These are phyloP conservation scores for Parelbella ahira DNA, from an alignment of 2,888 invertebrate genomes.

Conservation along the genomic window DNA sequence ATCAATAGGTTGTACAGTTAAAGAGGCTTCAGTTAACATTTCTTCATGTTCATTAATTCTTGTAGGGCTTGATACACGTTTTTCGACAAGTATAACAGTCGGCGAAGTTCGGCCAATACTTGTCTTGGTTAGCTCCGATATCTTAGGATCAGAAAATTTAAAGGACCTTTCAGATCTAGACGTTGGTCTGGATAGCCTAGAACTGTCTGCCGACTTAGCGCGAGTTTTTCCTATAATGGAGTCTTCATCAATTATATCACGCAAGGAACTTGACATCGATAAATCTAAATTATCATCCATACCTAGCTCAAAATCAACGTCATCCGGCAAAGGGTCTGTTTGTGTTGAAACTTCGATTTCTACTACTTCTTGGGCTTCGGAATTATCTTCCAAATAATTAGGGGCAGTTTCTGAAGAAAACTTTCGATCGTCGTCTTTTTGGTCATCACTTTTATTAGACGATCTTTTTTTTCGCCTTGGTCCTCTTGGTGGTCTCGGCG, in stretches of 20 bases:
- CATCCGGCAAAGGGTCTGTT: slow-evolving; percentile 91
- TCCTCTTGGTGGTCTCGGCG: slow-evolving; percentile 89
- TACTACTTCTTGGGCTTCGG: slow-evolving; percentile 55
- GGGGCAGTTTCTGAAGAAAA: slow-evolving; percentile 35
- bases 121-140: slow-evolving; percentile 77
- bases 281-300: slow-evolving; percentile 68
- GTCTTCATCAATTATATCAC: slow-evolving; percentile 75
- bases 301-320: slow-evolving; percentile 84
- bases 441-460: slow-evolving; percentile 37
- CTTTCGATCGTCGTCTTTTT: slow-evolving; percentile 30
- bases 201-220: slow-evolving; percentile 71
- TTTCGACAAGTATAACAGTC: slow-evolving; percentile 82
- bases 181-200: slow-evolving; percentile 70
- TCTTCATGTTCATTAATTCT: slow-evolving; percentile 80
- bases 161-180: slow-evolving; percentile 80
- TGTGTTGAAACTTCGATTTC: slow-evolving; percentile 91
- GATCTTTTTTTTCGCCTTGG: slow-evolving; percentile 64
- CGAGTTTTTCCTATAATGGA: slow-evolving; percentile 72
- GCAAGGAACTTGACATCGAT: slow-evolving; percentile 70
- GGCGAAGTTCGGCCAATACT: slow-evolving; percentile 80
- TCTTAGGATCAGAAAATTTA: slow-evolving; percentile 78
- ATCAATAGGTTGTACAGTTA: slow-evolving; percentile 84
- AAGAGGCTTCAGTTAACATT: slow-evolving; percentile 83
- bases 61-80: slow-evolving; percentile 81
- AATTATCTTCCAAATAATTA: slow-evolving; percentile 34